Conservation (phyloP, 2,113 vertebrate species). For the Progne subis region DNA sequence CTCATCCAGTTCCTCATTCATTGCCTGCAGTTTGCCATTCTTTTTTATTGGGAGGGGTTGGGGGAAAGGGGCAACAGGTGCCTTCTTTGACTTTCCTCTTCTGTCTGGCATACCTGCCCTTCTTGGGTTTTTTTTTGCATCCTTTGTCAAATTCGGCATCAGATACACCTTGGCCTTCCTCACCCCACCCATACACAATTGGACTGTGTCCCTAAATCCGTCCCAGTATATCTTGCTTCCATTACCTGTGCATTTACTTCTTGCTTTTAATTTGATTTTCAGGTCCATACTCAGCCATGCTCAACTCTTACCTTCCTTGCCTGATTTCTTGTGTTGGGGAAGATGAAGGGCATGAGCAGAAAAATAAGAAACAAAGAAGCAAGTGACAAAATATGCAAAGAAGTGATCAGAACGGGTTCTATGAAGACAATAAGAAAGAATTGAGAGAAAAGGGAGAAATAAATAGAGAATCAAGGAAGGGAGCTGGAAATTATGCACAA, state of each 20-base stretch:
- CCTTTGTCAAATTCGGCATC: not conserved
- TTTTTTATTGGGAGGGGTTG: rapidly evolving
- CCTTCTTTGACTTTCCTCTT: not conserved
- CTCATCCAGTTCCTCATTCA: not conserved
- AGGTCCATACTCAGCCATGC: not conserved
- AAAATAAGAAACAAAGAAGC: not conserved
- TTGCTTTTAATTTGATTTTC: not conserved
- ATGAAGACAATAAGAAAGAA: not conserved
- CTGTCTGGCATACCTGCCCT: not conserved
- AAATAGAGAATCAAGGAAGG: not conserved
- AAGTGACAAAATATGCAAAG: not conserved
- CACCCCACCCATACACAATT: rapidly evolving
- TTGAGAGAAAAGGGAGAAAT: not conserved
- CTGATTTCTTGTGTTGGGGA: rapidly evolving
- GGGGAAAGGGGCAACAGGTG: rapidly evolving
- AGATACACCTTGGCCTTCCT: not conserved
- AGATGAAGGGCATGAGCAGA: not conserved
- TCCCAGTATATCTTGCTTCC: not conserved
- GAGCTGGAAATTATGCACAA: not conserved
- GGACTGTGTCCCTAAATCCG: rapidly evolving
- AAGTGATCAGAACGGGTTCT: not conserved
- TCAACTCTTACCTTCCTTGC: not conserved
- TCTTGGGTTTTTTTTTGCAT: not conserved
- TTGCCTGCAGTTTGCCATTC: not conserved
- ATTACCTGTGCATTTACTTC: not conserved